Base-by-base conservation (phyloP, 2,113 vertebrate species). In the Cathartes aura region DNA sequence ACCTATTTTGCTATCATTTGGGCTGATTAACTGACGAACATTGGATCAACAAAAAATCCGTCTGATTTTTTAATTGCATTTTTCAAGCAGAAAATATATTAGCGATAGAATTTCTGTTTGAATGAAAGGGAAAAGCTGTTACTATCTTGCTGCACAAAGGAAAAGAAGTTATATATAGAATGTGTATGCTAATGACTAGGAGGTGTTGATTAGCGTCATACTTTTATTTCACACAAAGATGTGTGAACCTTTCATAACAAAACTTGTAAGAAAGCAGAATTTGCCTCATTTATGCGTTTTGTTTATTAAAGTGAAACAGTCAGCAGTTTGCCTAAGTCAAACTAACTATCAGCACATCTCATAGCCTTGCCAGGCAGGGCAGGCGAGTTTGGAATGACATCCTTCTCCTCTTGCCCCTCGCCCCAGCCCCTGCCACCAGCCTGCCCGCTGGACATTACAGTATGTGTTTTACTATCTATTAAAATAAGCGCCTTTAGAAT, bases 121-220 rank as follows among this genome's bases (percentile, higher is more conserved):
- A 75, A 89, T 76, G 72, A 82, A 89, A 55, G 11, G 42, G 5
- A 76, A 72, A 76, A 92, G 36, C 52, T 64, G 36, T 74, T 91
- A 58, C 0, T 0, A n/a, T 87, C 56, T 72, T 11, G 3, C 6
- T 55, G 55, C 52, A 66, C 6, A 17, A 53, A 94, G 48, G 52
- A 43, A 87, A 92, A 89, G 24, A 79, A 88, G 58, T 64, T 96
- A 76, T 82, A 94, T 66, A 75, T 94, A 91, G 82, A 89, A 73
- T 5, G 18, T 56, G 9, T 75, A 64, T 79, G 64, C 60, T 96
- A 95, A 94, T 85, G 70, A 92, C 26, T 48, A 58, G 85, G 55
- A 95, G 87, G 83, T 94, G 91, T 96, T 96, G 89, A 96, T 96
- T 96, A 94, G 53, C 17, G 3, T 74, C 80, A 87, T 95, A 79